Base-by-base conservation (phyloP, 2,797 vertebrate genomes). In the Sebastolobus altivelis region DNA sequence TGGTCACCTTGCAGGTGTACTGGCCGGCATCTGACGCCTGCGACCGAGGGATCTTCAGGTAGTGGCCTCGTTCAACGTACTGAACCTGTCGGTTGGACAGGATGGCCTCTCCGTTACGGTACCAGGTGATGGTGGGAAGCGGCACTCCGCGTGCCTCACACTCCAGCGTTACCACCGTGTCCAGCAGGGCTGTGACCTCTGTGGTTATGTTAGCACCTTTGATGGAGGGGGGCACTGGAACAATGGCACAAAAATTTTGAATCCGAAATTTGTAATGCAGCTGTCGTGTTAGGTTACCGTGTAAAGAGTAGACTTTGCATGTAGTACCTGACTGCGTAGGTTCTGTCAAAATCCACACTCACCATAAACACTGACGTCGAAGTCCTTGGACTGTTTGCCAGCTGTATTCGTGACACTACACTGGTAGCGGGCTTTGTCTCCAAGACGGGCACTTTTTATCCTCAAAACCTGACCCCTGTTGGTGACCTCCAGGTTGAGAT, bases 341-440 rank as follows among this genome's bases (percentile, higher is more conserved):
- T 18, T 49, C 46, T 33, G 11, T n/a, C 12, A 40, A 65, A 83
- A 40, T 54, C 38, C 14, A 65, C n/a, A 75, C 95, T 94, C 69
- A 99, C 99, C 96, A 0, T 97, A 95, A 33, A 99, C 86, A 11
- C 91, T 91, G 66, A 99, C 94, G 80, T 95, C 98, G 82, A 97
- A 94, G 20, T 98, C 97, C 82, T 96, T 99, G 78, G 95, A 92
- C 90, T 97, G 96, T 81, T 97, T 97, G 54, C 99, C 98, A 18
- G 97, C 99, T 22, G 94, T 70, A 65, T 98, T 99, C 31, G 91
- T 93, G 62, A 94, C 98, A 1, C 95, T 93, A 72, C 99, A 99
- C 82, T 98, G 97, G 82, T 99, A 99, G 27, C 88, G 96, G 0
- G 97, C 98, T 90, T 98, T 97, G 90, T 99, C 98, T 67, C 95